Conservation (phyloP, 1,140 invertebrate genomes). For the Helicorthomorpha holstii region DNA sequence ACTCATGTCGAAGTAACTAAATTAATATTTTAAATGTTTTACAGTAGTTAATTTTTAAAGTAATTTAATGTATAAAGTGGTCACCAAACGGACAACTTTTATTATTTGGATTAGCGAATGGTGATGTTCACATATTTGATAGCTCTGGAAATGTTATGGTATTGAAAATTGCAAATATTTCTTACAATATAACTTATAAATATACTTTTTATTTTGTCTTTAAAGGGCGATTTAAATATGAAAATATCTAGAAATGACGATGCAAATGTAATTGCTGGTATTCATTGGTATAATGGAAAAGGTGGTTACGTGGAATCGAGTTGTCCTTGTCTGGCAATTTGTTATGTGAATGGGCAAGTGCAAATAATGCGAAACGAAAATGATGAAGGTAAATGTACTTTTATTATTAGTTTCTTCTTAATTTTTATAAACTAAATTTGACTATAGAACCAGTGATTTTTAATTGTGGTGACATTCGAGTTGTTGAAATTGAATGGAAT, state of each 20-base stretch:
- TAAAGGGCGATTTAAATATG: no score
- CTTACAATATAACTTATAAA: conserved; percentile 3
- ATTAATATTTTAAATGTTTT: not conserved
- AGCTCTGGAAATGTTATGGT: conserved; percentile 59
- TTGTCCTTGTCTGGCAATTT: conserved; percentile 64
- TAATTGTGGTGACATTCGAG: conserved; percentile 57
- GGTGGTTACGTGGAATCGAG: conserved; percentile 47
- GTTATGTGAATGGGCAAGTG: conserved; percentile 68
- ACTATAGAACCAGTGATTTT: conserved; percentile 33
- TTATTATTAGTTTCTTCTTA: not conserved
- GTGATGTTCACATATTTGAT: conserved; percentile 89
- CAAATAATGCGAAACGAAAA: conserved; percentile 75
- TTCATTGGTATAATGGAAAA: conserved; percentile 74
- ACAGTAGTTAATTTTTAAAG: not conserved
- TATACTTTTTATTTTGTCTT: no score
- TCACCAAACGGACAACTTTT: conserved; percentile 81
- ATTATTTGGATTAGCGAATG: conserved; percentile 74
- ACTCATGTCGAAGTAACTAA: conserved; percentile 26
- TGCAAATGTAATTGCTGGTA: conserved; percentile 43
- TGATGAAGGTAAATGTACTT: conserved; percentile 52
- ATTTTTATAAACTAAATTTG: conserved; percentile 3
- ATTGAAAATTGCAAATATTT: conserved; percentile 15
- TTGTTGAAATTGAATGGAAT: conserved; percentile 74
- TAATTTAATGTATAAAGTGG: conserved; percentile 43
- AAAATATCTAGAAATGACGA: no score